Base-by-base conservation (phyloP, 2,797 vertebrate species). In the Peromyscus attwateri region DNA sequence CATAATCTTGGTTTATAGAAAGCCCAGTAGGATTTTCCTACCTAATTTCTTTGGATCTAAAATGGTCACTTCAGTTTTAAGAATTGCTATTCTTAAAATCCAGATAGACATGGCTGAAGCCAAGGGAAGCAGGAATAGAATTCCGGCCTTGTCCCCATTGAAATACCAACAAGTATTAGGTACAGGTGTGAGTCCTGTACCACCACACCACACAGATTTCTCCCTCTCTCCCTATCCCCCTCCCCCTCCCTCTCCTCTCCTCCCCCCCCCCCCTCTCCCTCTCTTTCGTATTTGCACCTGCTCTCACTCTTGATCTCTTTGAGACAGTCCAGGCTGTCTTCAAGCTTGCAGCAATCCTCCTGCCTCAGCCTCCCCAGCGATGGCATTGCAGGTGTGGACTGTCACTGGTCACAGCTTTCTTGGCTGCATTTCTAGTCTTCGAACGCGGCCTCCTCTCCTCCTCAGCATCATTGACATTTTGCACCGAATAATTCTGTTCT, bases 21-120 rank as follows among this genome's bases (percentile, higher is more conserved):
- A 76, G 81, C 27, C 88, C 29, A 7, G 55, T 92, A 81, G 87
- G 55, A 91, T 46, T 92, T 79, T 89, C 57, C 79, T 64, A 71
- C 93, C 85, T 90, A 81, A 94, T 52, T 52, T 52, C 49, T 91
- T 82, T 83, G 57, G 64, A 43, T 88, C 93, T 70, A 43, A 95
- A 83, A 77, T 17, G 49, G 23, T 83, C 57, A 82, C 23, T 82
- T 92, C 23, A 8, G 40, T 40, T n/a, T n/a, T n/a, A n/a, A n/a
- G n/a, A 37, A 79, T 19, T 49, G 19, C 5, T 52, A 29, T 73
- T 87, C 37, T 75, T 27, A 23, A 80, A 80, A 31, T 34, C 27
- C 55, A 77, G 92, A 60, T 43, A n/a, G 81, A 77, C 40, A 31
- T 52, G 49, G 49, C 49, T 7, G 27, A 4, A 90, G 14, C 75